Evolutionary conservation across 2,113 vertebrate genomes (phyloP).

Genomic region (Pedetes capensis): DNA sequence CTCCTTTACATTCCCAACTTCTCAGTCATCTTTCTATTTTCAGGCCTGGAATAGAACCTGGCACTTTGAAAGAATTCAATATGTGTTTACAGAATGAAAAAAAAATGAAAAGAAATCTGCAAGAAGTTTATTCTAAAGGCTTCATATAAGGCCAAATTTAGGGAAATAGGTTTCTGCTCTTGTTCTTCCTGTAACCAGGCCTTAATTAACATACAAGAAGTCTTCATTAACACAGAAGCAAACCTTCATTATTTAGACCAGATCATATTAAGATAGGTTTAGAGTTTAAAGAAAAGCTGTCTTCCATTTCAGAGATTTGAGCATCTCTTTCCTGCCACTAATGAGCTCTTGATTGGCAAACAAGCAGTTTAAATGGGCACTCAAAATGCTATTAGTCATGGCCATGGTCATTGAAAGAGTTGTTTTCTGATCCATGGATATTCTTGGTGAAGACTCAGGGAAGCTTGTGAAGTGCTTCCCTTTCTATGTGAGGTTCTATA

Average conservation of each 20-base stretch:
- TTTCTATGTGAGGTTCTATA: background rate
- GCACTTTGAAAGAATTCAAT: background rate
- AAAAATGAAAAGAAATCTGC: background rate
- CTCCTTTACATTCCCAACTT: background rate
- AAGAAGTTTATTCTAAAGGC: background rate
- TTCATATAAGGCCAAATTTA: background rate
- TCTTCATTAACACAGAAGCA: conserved; percentile 11
- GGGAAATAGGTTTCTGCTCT: background rate
- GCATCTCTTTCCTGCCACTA: conserved; percentile 25
- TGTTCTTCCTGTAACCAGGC: conserved; percentile 32
- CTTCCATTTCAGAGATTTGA: background rate
- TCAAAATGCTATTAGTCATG: background rate
- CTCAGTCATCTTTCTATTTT: conserved; percentile 4
- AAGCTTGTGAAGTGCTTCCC: background rate
- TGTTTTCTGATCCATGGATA: background rate
- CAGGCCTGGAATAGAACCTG: background rate
- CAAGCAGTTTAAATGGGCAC: background rate
- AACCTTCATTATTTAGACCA: conserved; percentile 21
- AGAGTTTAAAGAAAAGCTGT: background rate
- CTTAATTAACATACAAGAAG: conserved; percentile 15
- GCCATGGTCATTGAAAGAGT: background rate
- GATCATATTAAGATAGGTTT: conserved; percentile 15
- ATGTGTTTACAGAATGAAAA: conserved; percentile 19
- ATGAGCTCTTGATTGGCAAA: background rate
- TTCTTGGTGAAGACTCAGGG: background rate